Evolutionary conservation across 2,797 vertebrate genomes (phyloP).

Genomic region (Mus caroli): DNA sequence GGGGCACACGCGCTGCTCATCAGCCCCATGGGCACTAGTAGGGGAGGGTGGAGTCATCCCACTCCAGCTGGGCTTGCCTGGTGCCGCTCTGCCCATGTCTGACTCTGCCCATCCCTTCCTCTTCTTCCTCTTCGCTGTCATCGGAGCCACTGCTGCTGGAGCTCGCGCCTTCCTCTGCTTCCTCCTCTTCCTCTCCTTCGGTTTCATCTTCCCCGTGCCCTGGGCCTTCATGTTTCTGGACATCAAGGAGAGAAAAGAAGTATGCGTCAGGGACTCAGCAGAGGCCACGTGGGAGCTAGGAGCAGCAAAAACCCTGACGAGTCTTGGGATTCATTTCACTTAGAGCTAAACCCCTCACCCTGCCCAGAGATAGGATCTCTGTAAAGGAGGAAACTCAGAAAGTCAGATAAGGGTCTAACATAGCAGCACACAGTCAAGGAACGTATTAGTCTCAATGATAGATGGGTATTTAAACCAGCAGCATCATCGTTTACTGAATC

Average conservation of each 20-base stretch:
- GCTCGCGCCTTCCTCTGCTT: constrained; percentile 92
- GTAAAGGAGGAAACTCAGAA: neutral
- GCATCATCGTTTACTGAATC: neutral
- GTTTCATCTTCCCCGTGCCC: constrained; percentile 91
- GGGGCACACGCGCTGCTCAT: constrained; percentile 57
- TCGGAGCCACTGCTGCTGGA: constrained; percentile 95
- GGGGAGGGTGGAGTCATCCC: constrained; percentile 93
- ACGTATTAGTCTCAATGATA: neutral
- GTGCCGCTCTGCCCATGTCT: constrained; percentile 87
- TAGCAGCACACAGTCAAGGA: constrained; percentile 26
- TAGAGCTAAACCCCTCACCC: neutral
- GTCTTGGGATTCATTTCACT: neutral
- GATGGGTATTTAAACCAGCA: neutral
- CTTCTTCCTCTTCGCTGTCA: constrained; percentile 95
- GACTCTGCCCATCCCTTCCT: constrained; percentile 89
- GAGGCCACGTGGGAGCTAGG: neutral
- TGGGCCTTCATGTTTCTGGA: constrained; percentile 93
- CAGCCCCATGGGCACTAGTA: constrained; percentile 88
- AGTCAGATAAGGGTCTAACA: neutral
- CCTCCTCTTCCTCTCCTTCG: constrained; percentile 91
- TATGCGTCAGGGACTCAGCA: neutral
- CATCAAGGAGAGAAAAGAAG: constrained; percentile 66
- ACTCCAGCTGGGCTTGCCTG: constrained; percentile 93
- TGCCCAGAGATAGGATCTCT: neutral
- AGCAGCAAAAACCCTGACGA: neutral